Evolutionary conservation across 2,888 invertebrate genomes (phyloP).

Genomic region (Acanthosepion lycidas): DNA sequence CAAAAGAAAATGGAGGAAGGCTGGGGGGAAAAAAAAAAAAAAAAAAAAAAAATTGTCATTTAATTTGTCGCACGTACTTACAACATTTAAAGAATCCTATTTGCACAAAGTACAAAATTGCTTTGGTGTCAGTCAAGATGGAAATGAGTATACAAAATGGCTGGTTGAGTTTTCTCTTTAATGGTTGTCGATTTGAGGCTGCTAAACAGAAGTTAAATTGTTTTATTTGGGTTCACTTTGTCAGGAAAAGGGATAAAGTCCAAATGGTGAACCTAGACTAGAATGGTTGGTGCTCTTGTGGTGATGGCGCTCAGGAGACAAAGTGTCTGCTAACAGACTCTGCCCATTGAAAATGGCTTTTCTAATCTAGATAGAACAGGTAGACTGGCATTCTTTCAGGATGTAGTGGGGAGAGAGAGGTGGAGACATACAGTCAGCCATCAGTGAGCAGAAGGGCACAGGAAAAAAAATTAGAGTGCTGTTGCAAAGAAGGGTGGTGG

Average conservation of each 20-base stretch:
- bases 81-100: conserved; percentile 22
- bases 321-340: background rate
- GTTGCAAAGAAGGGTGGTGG: background rate
- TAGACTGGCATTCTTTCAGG: background rate
- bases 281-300: background rate
- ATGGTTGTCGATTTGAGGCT: background rate
- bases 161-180: background rate
- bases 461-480: too few species aligned
- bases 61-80: background rate
- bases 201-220: background rate
- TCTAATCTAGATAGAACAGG: background rate
- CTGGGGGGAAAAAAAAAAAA: too few species aligned
- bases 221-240: background rate
- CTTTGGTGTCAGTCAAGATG: conserved; percentile 14
- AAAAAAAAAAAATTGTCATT: background rate
- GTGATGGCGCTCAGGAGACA: background rate
- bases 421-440: background rate
- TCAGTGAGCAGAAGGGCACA: background rate
- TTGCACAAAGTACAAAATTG: conserved; percentile 10
- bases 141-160: background rate
- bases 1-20: background rate
- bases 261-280: background rate
- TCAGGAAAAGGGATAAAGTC: background rate
- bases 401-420: background rate
- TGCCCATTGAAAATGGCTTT: background rate